Conservation (phyloP, 2,113 vertebrate species). For the Marmota monax region DNA sequence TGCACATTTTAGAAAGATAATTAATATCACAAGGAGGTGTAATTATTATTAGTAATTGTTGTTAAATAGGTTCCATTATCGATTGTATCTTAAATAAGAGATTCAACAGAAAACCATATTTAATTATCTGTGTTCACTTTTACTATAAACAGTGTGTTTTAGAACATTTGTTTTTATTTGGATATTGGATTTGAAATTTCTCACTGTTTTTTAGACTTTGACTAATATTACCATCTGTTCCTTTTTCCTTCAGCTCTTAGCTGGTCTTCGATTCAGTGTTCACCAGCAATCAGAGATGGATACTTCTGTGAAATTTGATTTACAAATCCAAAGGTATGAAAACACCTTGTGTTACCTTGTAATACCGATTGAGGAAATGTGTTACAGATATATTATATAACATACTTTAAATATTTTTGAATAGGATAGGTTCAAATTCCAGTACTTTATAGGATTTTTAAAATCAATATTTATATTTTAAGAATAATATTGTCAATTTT, state of each 20-base stretch:
- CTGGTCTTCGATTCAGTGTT: constrained; percentile 95
- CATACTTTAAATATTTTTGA: neutral
- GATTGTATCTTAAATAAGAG: constrained; percentile 2
- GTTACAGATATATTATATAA: neutral
- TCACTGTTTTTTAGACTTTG: neutral
- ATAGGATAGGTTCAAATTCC: neutral
- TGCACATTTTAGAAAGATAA: neutral
- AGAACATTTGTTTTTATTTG: neutral
- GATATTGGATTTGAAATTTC: neutral
- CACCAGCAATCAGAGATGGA: constrained; percentile 98
- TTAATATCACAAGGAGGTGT: neutral
- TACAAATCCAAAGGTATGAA: constrained; percentile 94
- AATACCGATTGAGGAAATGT: neutral
- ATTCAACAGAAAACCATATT: neutral
- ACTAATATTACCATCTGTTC: neutral
- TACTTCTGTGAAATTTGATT: constrained; percentile 94
- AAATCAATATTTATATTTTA: neutral
- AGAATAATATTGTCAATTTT: constrained; percentile 34
- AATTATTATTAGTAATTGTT: constrained; percentile 2
- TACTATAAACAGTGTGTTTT: neutral
- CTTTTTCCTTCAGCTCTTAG: constrained; percentile 88
- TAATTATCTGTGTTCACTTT: constrained; percentile 30
- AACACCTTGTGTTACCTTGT: neutral
- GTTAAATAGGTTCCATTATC: neutral
- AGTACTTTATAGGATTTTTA: neutral